Base-by-base conservation (phyloP, 2,797 vertebrate species). In the Anolis apletophallus region DNA sequence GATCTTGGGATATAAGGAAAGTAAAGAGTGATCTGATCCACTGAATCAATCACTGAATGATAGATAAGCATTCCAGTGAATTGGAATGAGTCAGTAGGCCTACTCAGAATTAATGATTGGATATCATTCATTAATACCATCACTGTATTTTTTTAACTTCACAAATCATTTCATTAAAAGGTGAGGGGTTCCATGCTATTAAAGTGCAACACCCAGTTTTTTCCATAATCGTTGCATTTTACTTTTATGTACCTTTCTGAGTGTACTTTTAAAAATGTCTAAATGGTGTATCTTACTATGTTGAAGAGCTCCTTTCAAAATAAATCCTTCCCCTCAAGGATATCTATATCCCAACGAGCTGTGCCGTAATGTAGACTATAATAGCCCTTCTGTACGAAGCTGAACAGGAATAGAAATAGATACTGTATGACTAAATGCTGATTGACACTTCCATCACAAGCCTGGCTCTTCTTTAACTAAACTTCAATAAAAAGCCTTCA, bases 391-490 rank as follows among this genome's bases (percentile, higher is more conserved):
- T 97, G 96, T 97, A 95, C 95, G 95, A 94, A 93, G 93, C 95
- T 94, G 93, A 96, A 94, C 91, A 90, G 91, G 92, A 90, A 95
- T 93, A 95, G 96, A 97, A 97, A 97, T 95, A 97, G 96, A 97
- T 96, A 95, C 96, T 94, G 95, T 96, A 96, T 96, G 94, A 96
- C 95, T 96, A 97, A 97, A 97, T 95, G 91, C 94, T 96, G 96
- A 97, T 95, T 97, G 96, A 97, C 96, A 97, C 95, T 85, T 95
- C 91, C 55, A 67, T 95, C 94, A 80, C 90, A 95, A 75, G 87
- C 91, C 92, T 73, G 6, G 89, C 57, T 93, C 91, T 94, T 95
- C 95, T 96, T 95, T 95, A 95, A 93, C 92, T 95, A 94, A 94
- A 94, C 90, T 94, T 88, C 86, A 95, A 95, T 95, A 94, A 96